Conservation (phyloP, 1,140 invertebrate genomes). For the Coenobita brevimanus region DNA sequence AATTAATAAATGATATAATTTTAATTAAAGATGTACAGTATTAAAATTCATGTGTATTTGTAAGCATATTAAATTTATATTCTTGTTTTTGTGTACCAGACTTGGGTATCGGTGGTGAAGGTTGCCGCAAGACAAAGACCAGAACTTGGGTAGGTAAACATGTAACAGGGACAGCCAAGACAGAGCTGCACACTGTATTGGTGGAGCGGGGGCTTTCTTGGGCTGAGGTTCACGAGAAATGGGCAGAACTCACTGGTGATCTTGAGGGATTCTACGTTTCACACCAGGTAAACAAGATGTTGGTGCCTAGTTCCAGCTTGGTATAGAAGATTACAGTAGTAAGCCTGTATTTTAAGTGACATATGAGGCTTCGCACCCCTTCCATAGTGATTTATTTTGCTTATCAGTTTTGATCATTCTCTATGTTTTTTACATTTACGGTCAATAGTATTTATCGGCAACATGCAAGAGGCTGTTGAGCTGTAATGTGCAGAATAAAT, state of each 20-base stretch:
- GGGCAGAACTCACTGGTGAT: conserved; percentile 75
- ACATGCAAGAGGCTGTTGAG: too few relatives aligned
- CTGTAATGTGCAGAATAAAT: too few relatives aligned
- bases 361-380: too few relatives aligned
- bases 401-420: too few relatives aligned
- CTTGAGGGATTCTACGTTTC: conserved; percentile 95
- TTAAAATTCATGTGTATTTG: not conserved
- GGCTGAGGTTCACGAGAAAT: conserved; percentile 88
- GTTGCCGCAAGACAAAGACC: conserved; percentile 67
- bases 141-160: conserved; percentile 81
- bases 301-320: too few relatives aligned
- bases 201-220: conserved; percentile 96
- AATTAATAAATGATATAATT: not conserved
- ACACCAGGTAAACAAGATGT: conserved; percentile 83
- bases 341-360: too few relatives aligned
- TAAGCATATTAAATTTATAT: conserved; percentile 20
- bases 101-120: conserved; percentile 78
- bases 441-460: too few relatives aligned
- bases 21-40: not conserved
- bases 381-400: too few relatives aligned
- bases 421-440: too few relatives aligned
- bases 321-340: too few relatives aligned
- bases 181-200: conserved; percentile 91
- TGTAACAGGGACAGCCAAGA: conserved; percentile 91
- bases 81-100: conserved; percentile 76